These are phyloP conservation scores for Vidua macroura DNA, from an alignment of 2,113 vertebrate genomes.

Conservation along the genomic window DNA sequence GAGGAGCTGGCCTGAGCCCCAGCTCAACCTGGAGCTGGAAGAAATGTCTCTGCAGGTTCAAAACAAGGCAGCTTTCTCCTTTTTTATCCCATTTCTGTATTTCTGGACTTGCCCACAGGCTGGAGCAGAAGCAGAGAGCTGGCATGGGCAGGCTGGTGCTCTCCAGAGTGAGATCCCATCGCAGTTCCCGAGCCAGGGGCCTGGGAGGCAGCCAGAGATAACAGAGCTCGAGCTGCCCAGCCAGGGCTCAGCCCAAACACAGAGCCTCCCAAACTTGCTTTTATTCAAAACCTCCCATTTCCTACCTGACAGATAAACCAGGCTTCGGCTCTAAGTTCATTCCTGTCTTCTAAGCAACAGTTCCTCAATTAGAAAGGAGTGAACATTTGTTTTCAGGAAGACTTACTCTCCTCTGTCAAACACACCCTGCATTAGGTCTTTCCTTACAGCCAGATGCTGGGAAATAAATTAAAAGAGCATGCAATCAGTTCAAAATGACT, in stretches of 20 bases:
- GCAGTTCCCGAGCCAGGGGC: background rate
- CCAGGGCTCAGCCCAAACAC: background rate
- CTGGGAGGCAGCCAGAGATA: background rate
- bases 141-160: background rate
- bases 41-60: background rate
- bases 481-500: conserved; percentile 62
- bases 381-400: background rate
- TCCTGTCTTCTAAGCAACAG: background rate
- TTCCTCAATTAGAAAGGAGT: background rate
- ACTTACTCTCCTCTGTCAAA: background rate
- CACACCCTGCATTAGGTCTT: conserved; percentile 11
- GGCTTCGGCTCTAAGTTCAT: background rate
- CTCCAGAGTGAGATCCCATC: background rate
- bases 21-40: background rate
- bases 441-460: conserved; percentile 37
- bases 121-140: background rate
- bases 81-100: background rate
- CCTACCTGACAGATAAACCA: background rate
- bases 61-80: background rate
- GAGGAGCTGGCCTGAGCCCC: background rate
- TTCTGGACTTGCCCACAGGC: background rate
- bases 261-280: background rate
- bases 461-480: conserved; percentile 73
- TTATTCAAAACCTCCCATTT: background rate
- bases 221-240: background rate